Evolutionary conservation across 2,888 invertebrate species (phyloP), one percentile per base, ranked within the genome.

Genomic region (Ophraella communa): DNA sequence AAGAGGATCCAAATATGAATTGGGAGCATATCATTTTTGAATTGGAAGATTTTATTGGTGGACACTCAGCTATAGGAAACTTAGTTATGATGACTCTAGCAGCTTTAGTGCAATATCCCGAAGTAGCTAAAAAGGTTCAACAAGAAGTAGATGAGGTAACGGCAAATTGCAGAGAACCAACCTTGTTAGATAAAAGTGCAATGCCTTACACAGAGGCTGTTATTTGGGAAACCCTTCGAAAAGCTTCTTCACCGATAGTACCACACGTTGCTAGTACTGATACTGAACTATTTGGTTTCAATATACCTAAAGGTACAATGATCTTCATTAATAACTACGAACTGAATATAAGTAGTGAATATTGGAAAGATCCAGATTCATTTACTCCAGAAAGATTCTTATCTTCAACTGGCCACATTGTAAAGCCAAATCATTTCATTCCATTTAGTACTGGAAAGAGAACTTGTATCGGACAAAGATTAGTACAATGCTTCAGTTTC

Each of bases 61-160:
- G 95, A 0, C 94, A 94, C 77, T 92, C 94, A 0, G 95, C 95
- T 0, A 89, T 95, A 10, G 93, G 93, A 0, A 95, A 95, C 78
- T 82, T 95, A 23, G 87, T 93, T 0, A 92, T 93, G 90, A 82
- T 94, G 8, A 87, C 89, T 4, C 78, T 94, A 0, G 89, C 91
- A 0, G 88, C 89, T 65, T 85, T 91, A 0, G 89, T 89, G 0
- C 85, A 87, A 63, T 85, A 90, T 76, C 89, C 89, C 0, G 85
- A 87, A 55, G 88, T 91, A 0, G 89, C 86, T 0, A 83, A 81
- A 65, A 86, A 85, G 72, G 88, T 94, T 23, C 89, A 88, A 67
- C 79, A 85, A 1, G 94, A 94, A 84, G 87, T 91, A 1, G 90
- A 91, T 64, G 75, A 77, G 0, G 83, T 87, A 0, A 88, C 88